Evolutionary conservation across 2,888 invertebrate genomes (phyloP).

Genomic region (Meliscaeva auricollis): DNA sequence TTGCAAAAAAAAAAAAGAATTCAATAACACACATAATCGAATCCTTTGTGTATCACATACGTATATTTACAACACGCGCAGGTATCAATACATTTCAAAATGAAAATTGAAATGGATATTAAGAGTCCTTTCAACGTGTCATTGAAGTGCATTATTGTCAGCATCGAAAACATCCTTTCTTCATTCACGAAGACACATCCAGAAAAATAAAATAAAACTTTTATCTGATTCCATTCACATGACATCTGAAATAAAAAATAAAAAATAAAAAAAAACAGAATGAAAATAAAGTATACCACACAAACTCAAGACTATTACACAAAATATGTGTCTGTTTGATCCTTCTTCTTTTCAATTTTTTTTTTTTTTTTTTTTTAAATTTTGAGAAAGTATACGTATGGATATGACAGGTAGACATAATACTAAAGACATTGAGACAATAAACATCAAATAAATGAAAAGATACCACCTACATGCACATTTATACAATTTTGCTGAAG

Average conservation of each 20-base stretch:
- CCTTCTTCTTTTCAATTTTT: background rate
- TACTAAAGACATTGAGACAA: background rate
- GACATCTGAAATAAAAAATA: slow-evolving; percentile 6
- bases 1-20: too few species aligned
- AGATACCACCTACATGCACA: too few species aligned
- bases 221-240: slow-evolving; percentile 1
- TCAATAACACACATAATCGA: background rate
- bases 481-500: background rate
- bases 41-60: too few species aligned
- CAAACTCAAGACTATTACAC: background rate
- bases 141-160: background rate
- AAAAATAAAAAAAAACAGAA: background rate
- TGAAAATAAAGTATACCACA: background rate
- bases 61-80: too few species aligned
- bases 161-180: background rate
- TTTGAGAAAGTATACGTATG: background rate
- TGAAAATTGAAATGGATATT: slow-evolving; percentile 21
- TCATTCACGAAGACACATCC: background rate
- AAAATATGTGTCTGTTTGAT: background rate
- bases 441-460: background rate
- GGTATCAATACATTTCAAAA: background rate
- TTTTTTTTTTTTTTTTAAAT: background rate
- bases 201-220: background rate
- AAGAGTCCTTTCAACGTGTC: background rate
- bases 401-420: background rate